phyloP scores from a whole-genome alignment of 2,797 vertebrate species.

The Xiphophorus birchmanni region DNA sequence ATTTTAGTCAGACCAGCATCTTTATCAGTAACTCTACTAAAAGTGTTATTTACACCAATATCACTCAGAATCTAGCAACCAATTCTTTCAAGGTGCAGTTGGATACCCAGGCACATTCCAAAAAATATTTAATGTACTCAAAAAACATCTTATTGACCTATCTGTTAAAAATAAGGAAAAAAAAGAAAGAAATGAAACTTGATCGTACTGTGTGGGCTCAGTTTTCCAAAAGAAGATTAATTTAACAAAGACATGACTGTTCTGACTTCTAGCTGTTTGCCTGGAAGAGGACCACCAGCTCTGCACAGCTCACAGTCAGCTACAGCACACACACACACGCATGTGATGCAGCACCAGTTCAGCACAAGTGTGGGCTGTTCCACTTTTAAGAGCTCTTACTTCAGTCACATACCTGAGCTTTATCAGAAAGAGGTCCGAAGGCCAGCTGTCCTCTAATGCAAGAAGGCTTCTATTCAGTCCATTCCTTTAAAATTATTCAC shows the following conservation, averaged over 20 bases:
- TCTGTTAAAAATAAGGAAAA: too few relatives aligned
- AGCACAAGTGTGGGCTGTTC: slow-evolving; percentile 69
- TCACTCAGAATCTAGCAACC: not conserved
- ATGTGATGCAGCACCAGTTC: slow-evolving; percentile 50
- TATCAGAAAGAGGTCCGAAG: slow-evolving; percentile 52
- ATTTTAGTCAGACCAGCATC: slow-evolving; percentile 23
- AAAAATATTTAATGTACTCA: not conserved
- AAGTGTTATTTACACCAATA: not conserved
- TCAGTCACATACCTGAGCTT: slow-evolving; percentile 69
- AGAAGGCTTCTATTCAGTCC: slow-evolving; percentile 49
- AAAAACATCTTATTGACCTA: not conserved
- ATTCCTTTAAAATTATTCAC: slow-evolving; percentile 18
- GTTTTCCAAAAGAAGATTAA: slow-evolving; percentile 25
- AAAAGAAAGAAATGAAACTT: not conserved
- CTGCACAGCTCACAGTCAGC: slow-evolving; percentile 65
- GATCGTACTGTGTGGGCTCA: slow-evolving; percentile 25
- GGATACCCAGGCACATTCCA: not conserved
- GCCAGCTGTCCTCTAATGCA: slow-evolving; percentile 29
- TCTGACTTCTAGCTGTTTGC: slow-evolving; percentile 33
- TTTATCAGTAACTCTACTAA: not conserved
- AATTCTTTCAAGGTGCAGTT: not conserved
- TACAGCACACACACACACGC: slow-evolving; percentile 24
- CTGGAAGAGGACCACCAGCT: slow-evolving; percentile 41
- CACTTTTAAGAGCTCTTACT: slow-evolving; percentile 78
- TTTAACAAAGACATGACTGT: slow-evolving; percentile 44